phyloP scores from a whole-genome alignment of 2,797 vertebrate genomes.

The Chelidonichthys spinosus region DNA sequence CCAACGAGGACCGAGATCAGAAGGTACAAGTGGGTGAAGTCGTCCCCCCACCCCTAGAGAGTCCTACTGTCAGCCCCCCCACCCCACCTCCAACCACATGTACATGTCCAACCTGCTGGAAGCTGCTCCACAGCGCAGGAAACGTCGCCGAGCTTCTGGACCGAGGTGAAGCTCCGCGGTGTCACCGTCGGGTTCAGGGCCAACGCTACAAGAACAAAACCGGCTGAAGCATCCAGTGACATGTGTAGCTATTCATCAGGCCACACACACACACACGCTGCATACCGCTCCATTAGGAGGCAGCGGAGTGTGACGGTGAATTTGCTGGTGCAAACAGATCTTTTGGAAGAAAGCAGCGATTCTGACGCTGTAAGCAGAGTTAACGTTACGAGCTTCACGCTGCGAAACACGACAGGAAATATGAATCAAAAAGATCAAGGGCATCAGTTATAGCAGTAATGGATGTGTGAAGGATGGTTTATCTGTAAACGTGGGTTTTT shows the following conservation, averaged over 20 bases:
- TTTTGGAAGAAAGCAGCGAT: conserved; percentile 76
- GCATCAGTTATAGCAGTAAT: too few species aligned
- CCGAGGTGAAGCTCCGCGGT: conserved; percentile 64
- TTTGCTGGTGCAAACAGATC: conserved; percentile 86
- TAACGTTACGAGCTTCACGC: not conserved
- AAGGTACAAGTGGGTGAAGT: not conserved
- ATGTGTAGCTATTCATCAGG: conserved; percentile 78
- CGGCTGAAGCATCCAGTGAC: conserved; percentile 80
- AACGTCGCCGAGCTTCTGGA: conserved; percentile 74
- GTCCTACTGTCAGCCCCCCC: not conserved
- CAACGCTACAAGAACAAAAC: conserved; percentile 65
- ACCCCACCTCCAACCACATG: conserved; percentile 57
- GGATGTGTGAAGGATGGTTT: too few species aligned
- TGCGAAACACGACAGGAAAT: conserved; percentile 1
- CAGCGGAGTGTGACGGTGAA: conserved; percentile 83
- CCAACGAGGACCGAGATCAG: conserved; percentile 1
- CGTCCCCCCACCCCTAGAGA: conserved; percentile 13
- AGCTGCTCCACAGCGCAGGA: conserved; percentile 80
- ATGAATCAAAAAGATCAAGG: too few species aligned
- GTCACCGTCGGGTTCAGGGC: conserved; percentile 42
- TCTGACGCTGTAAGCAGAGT: conserved; percentile 85
- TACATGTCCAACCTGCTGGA: conserved; percentile 84
- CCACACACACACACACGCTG: conserved; percentile 55
- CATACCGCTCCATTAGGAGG: conserved; percentile 76
- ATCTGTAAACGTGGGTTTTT: too few species aligned